Percentiles rank a stretch among this genome's conserved stretches.
Evolutionary conservation across 2,113 vertebrate species (phyloP).

Genomic region (Murina feae): DNA sequence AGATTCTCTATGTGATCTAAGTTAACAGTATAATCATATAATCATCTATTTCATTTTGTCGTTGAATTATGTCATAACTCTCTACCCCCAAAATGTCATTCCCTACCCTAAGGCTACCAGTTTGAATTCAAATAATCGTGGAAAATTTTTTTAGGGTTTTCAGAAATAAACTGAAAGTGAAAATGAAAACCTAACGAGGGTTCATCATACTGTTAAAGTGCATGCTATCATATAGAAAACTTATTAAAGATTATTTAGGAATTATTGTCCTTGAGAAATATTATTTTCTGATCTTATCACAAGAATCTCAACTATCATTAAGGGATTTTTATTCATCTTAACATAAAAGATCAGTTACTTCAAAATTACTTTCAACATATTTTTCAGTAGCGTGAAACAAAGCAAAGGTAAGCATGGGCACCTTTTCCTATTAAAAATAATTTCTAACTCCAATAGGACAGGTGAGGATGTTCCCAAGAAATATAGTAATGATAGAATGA

Average conservation of each 20-base stretch:
- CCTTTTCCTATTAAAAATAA: conserved; percentile 22
- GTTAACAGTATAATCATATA: not conserved
- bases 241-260: not conserved
- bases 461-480: not conserved
- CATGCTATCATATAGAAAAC: not conserved
- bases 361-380: conserved; percentile 6
- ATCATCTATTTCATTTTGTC: not conserved
- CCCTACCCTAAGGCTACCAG: not conserved
- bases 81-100: not conserved
- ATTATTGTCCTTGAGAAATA: conserved; percentile 1
- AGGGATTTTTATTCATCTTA: not conserved
- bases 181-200: not conserved
- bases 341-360: conserved; percentile 1
- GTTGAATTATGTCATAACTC: not conserved
- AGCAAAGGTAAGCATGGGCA: not conserved
- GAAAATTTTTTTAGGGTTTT: not conserved
- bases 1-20: not conserved
- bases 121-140: conserved; percentile 1
- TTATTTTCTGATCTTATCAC: not conserved
- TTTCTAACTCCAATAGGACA: conserved; percentile 30
- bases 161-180: conserved; percentile 38
- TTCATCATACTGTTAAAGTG: not conserved
- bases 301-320: not conserved
- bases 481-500: conserved; percentile 3
- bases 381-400: conserved; percentile 3